Conservation (phyloP, 2,797 vertebrate genomes). For the Prunella strophiata region DNA sequence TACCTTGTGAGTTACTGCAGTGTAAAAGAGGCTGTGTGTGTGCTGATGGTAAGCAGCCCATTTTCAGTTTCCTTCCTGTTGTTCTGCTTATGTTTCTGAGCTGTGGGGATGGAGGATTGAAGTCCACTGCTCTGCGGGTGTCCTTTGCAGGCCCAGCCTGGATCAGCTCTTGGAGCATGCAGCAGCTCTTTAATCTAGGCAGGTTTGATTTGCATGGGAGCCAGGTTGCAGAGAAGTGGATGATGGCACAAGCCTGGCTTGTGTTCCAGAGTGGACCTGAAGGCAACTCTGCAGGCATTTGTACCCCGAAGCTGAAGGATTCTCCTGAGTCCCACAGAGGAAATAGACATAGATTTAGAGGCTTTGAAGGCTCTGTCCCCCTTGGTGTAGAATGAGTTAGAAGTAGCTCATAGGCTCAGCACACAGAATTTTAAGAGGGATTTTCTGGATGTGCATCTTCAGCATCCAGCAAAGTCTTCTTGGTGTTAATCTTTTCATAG, state of each 20-base stretch:
- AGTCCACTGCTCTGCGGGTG: neutral
- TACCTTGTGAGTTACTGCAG: neutral
- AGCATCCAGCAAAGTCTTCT: neutral
- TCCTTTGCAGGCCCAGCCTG: neutral
- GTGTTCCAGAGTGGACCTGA: neutral
- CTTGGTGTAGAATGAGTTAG: neutral
- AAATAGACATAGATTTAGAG: rapidly evolving
- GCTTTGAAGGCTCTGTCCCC: neutral
- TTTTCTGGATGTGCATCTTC: neutral
- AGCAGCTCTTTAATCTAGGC: neutral
- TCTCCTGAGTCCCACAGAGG: neutral
- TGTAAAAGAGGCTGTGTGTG: neutral
- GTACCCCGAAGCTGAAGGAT: neutral
- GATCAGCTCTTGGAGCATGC: neutral
- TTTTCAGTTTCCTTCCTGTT: neutral
- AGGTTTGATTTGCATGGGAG: neutral
- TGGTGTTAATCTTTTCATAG: conserved; percentile 68
- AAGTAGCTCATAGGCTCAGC: neutral
- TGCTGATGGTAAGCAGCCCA: neutral
- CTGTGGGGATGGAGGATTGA: neutral
- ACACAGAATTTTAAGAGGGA: neutral
- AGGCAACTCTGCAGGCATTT: neutral
- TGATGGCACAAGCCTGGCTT: neutral
- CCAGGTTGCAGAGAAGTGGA: neutral
- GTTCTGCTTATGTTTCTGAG: neutral